Conservation (phyloP, 2,888 invertebrate species). For the Mantis religiosa region DNA sequence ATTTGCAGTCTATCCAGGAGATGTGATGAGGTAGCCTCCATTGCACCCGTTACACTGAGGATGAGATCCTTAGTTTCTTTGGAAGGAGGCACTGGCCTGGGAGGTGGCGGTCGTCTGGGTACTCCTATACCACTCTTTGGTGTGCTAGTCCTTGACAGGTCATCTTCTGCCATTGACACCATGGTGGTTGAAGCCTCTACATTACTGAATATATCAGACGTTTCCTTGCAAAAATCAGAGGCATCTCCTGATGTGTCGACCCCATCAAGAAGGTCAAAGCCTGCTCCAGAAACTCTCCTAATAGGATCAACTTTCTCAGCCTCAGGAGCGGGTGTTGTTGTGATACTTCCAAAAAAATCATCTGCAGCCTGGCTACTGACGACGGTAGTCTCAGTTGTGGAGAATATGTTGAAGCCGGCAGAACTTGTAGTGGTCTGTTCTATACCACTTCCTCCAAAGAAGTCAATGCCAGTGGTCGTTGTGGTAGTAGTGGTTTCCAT, state of each 20-base stretch:
- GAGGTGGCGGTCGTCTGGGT: slow-evolving; percentile 40
- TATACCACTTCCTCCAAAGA: slow-evolving; percentile 31
- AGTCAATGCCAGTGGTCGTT: background rate
- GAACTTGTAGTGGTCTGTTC: slow-evolving; percentile 25
- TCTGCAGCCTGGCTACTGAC: slow-evolving; percentile 24
- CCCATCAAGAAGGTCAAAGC: background rate
- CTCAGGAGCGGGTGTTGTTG: background rate
- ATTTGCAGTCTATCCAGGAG: slow-evolving; percentile 77
- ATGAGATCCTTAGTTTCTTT: slow-evolving; percentile 82
- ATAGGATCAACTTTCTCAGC: background rate
- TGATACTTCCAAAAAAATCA: background rate
- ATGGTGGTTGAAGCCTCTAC: slow-evolving; percentile 10
- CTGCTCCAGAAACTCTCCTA: background rate
- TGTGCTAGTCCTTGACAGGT: slow-evolving; percentile 19
- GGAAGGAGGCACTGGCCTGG: slow-evolving; percentile 52
- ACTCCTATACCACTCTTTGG: background rate
- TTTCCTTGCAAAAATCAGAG: slow-evolving; percentile 21
- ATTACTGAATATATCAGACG: slow-evolving; percentile 20
- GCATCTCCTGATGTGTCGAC: background rate
- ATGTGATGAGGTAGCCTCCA: slow-evolving; percentile 83
- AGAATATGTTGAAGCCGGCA: background rate
- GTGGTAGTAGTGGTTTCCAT: background rate
- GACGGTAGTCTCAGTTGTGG: slow-evolving; percentile 3
- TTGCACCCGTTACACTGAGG: slow-evolving; percentile 78
- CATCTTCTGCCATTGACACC: slow-evolving; percentile 5